Evolutionary conservation across 2,797 vertebrate genomes (phyloP).

Genomic region (Epinephelus coioides): DNA sequence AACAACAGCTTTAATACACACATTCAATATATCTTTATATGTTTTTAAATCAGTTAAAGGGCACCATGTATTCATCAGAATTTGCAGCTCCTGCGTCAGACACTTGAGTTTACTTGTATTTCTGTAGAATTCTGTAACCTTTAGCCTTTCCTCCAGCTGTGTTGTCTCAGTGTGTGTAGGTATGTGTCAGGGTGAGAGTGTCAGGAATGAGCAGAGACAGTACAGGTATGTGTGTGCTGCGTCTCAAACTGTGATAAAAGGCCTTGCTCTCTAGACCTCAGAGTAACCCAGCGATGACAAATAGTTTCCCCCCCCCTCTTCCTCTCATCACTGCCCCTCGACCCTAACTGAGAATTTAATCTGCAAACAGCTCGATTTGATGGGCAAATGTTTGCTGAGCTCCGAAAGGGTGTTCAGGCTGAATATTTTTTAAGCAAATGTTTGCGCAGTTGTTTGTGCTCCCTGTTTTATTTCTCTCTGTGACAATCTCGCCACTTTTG

Average conservation of each 20-base stretch:
- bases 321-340: slow-evolving; percentile 72
- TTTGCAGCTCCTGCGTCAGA: slow-evolving; percentile 23
- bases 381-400: slow-evolving; percentile 82
- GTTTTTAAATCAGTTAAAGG: neutral
- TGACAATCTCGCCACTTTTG: slow-evolving; percentile 35
- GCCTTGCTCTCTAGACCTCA: slow-evolving; percentile 70
- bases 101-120: slow-evolving; percentile 50
- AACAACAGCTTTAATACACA: neutral
- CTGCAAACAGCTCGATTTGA: slow-evolving; percentile 81
- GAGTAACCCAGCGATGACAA: slow-evolving; percentile 82
- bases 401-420: slow-evolving; percentile 70
- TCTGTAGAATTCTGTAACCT: slow-evolving; percentile 62
- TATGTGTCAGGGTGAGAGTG: slow-evolving; percentile 56
- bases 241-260: slow-evolving; percentile 75
- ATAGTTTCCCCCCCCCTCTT: slow-evolving; percentile 77
- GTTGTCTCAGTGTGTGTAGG: slow-evolving; percentile 72
- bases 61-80: slow-evolving; percentile 1
- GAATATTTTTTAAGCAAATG: slow-evolving; percentile 78
- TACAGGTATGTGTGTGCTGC: slow-evolving; percentile 40
- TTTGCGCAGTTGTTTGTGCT: slow-evolving; percentile 74
- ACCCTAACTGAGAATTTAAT: slow-evolving; percentile 84
- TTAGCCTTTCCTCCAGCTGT: slow-evolving; percentile 78
- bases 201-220: slow-evolving; percentile 61
- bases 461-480: slow-evolving; percentile 62
- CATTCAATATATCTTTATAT: neutral